A percentile compares a stretch with the other conserved stretches of the same genome.
Evolutionary conservation across 2,888 invertebrate genomes (phyloP).

Genomic region (Cepaea hortensis): DNA sequence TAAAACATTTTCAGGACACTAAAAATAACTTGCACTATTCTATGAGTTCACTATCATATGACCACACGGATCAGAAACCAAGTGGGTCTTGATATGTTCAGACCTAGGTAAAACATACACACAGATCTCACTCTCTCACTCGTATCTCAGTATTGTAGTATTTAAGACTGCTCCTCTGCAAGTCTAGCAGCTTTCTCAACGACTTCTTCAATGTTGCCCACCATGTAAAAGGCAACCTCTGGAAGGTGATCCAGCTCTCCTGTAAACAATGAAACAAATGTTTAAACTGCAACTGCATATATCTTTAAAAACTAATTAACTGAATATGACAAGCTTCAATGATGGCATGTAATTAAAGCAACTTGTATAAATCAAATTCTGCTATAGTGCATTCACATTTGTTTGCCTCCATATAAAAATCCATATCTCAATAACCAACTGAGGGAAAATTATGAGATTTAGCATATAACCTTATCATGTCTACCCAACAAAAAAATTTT

Average conservation of each 20-base stretch:
- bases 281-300: neutral
- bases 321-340: too few relatives aligned
- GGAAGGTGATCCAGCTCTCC: constrained; percentile 96
- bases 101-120: neutral
- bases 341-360: too few relatives aligned
- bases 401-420: too few relatives aligned
- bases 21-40: too few relatives aligned
- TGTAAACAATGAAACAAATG: constrained; percentile 53
- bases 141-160: neutral
- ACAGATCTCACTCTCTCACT: neutral
- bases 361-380: too few relatives aligned
- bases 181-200: constrained; percentile 88
- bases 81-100: neutral
- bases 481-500: too few relatives aligned
- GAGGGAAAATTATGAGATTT: too few relatives aligned
- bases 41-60: neutral
- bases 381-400: too few relatives aligned
- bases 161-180: constrained; percentile 77
- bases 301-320: too few relatives aligned
- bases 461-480: too few relatives aligned
- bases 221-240: constrained; percentile 99
- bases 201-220: constrained; percentile 97
- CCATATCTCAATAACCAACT: too few relatives aligned
- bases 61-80: neutral
- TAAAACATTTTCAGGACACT: too few relatives aligned